Conservation (phyloP, 2,797 vertebrate species). For the Neosalanx taihuensis region DNA sequence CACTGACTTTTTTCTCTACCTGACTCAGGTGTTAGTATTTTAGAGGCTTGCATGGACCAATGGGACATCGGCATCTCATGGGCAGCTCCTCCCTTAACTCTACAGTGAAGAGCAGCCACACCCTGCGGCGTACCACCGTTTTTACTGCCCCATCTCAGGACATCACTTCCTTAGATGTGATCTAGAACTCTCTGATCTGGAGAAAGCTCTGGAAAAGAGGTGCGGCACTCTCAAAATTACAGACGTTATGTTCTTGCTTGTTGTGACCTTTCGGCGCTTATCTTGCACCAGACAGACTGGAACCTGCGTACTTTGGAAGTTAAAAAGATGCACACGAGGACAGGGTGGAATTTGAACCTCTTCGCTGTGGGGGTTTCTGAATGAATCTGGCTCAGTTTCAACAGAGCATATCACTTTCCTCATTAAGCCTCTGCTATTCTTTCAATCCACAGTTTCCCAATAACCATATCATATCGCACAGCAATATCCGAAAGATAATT, state of each 20-base stretch:
- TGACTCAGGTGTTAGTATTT: slow-evolving; percentile 75
- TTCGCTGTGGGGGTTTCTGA: not conserved
- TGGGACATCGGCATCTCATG: slow-evolving; percentile 55
- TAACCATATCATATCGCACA: slow-evolving; percentile 26
- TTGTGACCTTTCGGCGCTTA: not conserved
- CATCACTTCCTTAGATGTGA: not conserved
- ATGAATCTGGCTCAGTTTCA: slow-evolving; percentile 24
- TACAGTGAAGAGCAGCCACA: slow-evolving; percentile 63
- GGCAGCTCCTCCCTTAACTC: slow-evolving; percentile 61
- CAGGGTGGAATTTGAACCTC: not conserved
- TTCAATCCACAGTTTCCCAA: slow-evolving; percentile 30
- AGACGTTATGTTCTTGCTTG: not conserved
- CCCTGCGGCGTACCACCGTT: slow-evolving; percentile 56
- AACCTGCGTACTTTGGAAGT: not conserved
- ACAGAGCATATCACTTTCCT: slow-evolving; percentile 43
- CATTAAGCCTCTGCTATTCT: slow-evolving; percentile 44
- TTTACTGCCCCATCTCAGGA: slow-evolving; percentile 15
- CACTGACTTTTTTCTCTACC: slow-evolving; percentile 78
- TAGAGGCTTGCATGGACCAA: slow-evolving; percentile 74
- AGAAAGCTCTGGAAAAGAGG: not conserved
- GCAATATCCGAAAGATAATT: slow-evolving; percentile 45
- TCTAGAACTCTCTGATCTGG: slow-evolving; percentile 6
- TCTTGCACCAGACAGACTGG: not conserved
- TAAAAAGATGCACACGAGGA: not conserved
- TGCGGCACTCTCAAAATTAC: not conserved